These are phyloP conservation scores for Nasonia vitripennis DNA, from an alignment of 1,140 invertebrate genomes.

Conservation along the genomic window DNA sequence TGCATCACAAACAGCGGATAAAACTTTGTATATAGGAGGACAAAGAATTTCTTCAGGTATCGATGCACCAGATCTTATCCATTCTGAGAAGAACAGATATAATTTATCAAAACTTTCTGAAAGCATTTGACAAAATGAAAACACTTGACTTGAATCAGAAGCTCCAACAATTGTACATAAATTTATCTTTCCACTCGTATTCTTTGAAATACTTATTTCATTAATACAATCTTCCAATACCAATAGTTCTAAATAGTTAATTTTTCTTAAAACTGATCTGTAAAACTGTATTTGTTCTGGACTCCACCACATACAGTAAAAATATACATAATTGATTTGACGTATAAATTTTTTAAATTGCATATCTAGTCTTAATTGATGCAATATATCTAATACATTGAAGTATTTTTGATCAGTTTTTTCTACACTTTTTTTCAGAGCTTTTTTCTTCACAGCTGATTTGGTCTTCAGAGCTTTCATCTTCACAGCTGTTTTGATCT, in stretches of 20 bases:
- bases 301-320: neutral
- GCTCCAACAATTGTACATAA: neutral
- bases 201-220: neutral
- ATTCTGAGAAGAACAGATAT: neutral
- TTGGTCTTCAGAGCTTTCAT: neutral
- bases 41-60: neutral
- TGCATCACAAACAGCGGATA: neutral
- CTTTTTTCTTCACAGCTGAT: neutral
- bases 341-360: neutral
- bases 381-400: neutral
- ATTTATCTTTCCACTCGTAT: neutral
- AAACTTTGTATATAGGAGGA: neutral
- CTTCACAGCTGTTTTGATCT: too few species aligned
- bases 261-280: neutral
- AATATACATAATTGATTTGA: neutral
- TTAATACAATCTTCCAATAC: neutral
- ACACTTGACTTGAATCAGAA: neutral
- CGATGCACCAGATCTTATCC: neutral
- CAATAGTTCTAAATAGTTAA: neutral
- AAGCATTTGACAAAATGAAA: neutral
- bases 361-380: neutral
- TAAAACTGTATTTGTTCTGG: neutral
- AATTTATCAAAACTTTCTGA: constrained; percentile 1
- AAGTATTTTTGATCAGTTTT: neutral
- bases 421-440: neutral